These are phyloP conservation scores for Epirrhoe alternata DNA, from an alignment of 2,888 invertebrate species.

Conservation along the genomic window DNA sequence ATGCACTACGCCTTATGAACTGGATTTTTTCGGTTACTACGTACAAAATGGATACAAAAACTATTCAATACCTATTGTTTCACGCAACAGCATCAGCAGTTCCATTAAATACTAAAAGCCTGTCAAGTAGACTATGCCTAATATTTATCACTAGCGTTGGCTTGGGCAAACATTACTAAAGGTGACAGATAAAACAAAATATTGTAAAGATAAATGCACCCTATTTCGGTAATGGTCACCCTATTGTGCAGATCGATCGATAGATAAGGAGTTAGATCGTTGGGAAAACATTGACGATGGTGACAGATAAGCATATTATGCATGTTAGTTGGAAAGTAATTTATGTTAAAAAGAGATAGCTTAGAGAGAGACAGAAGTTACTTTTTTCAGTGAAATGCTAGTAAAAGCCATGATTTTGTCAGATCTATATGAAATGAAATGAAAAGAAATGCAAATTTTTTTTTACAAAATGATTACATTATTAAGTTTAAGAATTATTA, in stretches of 20 bases:
- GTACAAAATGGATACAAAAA: background rate
- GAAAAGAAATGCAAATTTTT: too few relatives aligned
- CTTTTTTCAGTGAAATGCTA: too few relatives aligned
- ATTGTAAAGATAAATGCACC: conserved; percentile 49
- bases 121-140: conserved; percentile 4
- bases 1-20: too few relatives aligned
- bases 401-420: too few relatives aligned
- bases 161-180: conserved; percentile 36
- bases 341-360: background rate
- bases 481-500: too few relatives aligned
- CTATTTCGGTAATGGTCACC: conserved; percentile 43
- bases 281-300: background rate
- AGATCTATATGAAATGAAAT: too few relatives aligned
- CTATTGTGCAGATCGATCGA: conserved; percentile 44
- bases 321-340: background rate
- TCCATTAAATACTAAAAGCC: conserved; percentile 9
- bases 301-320: background rate
- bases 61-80: background rate
- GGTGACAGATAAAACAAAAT: conserved; percentile 49
- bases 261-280: conserved; percentile 45
- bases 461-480: too few relatives aligned
- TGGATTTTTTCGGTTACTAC: background rate
- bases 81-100: background rate
- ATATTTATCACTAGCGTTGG: conserved; percentile 28
- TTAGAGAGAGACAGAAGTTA: too few relatives aligned